phyloP scores from a whole-genome alignment of 2,113 vertebrate species.

The Falco punctatus region DNA sequence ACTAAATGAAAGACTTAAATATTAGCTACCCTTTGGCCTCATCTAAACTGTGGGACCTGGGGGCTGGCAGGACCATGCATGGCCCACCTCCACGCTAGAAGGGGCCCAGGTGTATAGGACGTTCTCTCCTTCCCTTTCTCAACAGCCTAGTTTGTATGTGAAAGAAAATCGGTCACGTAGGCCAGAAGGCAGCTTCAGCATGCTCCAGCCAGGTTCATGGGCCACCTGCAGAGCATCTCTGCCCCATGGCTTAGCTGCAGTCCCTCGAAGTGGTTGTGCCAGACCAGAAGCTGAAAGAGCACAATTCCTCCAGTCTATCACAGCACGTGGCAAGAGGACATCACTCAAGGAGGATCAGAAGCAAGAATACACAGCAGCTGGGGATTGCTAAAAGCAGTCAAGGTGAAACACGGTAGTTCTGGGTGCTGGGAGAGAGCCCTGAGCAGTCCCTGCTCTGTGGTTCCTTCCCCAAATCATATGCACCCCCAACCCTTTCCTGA shows the following conservation, averaged over 20 bases:
- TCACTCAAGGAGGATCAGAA: background rate
- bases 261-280: background rate
- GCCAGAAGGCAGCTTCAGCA: background rate
- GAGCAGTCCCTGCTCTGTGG: background rate
- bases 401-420: background rate
- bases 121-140: background rate
- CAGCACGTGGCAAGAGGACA: background rate
- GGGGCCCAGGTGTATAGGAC: background rate
- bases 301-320: background rate
- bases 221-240: background rate
- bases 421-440: background rate
- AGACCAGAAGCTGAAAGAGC: background rate
- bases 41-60: background rate
- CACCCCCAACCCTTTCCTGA: background rate
- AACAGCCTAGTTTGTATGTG: background rate
- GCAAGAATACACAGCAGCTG: background rate
- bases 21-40: background rate
- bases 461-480: fast-evolving
- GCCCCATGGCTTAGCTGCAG: background rate
- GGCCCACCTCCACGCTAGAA: background rate
- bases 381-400: background rate
- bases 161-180: background rate
- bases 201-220: background rate
- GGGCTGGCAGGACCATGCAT: background rate
- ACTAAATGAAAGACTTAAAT: background rate